Conservation (phyloP, 1,140 invertebrate genomes). For the Eumaeus atala region DNA sequence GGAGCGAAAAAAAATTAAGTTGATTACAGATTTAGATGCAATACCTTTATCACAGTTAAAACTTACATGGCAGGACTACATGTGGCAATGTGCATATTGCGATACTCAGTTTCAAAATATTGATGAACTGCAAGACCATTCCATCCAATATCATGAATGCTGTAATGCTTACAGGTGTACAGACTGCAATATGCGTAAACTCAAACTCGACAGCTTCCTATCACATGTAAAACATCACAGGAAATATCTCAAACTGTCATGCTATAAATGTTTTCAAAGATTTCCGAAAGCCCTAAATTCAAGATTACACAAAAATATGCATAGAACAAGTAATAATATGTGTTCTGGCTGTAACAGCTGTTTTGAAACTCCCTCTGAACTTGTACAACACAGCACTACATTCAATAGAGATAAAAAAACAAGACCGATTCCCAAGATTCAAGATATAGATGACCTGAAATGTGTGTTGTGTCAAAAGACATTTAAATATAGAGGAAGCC, state of each 20-base stretch:
- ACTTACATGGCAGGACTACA: slow-evolving; percentile 43
- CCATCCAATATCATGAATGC: slow-evolving; percentile 32
- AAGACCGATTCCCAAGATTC: slow-evolving; percentile 20
- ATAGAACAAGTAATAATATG: slow-evolving; percentile 19
- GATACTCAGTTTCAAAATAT: slow-evolving; percentile 42
- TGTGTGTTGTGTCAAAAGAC: slow-evolving; percentile 49
- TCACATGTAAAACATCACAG: slow-evolving; percentile 32
- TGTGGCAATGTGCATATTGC: slow-evolving; percentile 47
- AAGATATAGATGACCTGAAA: slow-evolving; percentile 30
- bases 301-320: slow-evolving; percentile 21
- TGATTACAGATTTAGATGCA: slow-evolving; percentile 10
- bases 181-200: slow-evolving; percentile 34
- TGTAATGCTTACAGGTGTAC: slow-evolving; percentile 44
- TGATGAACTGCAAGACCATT: slow-evolving; percentile 36
- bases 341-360: slow-evolving; percentile 30
- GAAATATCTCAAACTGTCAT: slow-evolving; percentile 29
- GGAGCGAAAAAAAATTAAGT: slow-evolving; percentile 8
- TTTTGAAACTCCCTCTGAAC: slow-evolving; percentile 24
- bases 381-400: slow-evolving; percentile 23
- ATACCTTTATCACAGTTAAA: slow-evolving; percentile 22
- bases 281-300: slow-evolving; percentile 21
- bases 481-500: slow-evolving; percentile 50
- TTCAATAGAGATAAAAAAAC: slow-evolving; percentile 27
- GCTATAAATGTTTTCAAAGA: slow-evolving; percentile 28
- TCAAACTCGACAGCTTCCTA: slow-evolving; percentile 29